Conservation (phyloP, 2,797 vertebrate genomes). For the Spea hammondii region DNA sequence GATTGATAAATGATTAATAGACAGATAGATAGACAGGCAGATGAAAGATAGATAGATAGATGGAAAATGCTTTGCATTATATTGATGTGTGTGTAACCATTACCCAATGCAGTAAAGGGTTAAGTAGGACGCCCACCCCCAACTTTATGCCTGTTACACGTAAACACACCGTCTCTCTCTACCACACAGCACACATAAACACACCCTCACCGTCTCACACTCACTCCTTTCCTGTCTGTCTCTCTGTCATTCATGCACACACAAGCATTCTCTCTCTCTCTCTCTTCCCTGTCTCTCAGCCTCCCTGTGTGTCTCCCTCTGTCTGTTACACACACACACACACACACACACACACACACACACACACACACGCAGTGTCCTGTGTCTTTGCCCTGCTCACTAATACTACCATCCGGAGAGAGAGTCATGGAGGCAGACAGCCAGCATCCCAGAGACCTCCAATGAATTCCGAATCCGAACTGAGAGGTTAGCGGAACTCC, state of each 20-base stretch:
- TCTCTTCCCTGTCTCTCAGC: not conserved
- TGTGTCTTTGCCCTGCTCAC: slow-evolving; percentile 16
- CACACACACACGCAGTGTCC: slow-evolving; percentile 41
- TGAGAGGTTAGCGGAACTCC: slow-evolving; percentile 20
- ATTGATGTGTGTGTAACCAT: not conserved
- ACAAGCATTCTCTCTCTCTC: not conserved
- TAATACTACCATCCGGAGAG: slow-evolving; percentile 24
- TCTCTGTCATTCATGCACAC: slow-evolving; percentile 4
- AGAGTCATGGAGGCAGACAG: slow-evolving; percentile 37
- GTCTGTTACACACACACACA: not conserved
- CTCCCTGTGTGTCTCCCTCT: not conserved
- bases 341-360: slow-evolving; percentile 4
- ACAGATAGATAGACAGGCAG: too few relatives aligned
- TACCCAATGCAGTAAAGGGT: not conserved
- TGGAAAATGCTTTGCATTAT: too few relatives aligned
- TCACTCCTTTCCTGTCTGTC: not conserved
- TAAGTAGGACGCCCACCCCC: not conserved
- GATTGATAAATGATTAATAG: too few relatives aligned
- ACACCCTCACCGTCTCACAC: not conserved
- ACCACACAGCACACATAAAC: not conserved
- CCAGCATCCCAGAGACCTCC: slow-evolving; percentile 11
- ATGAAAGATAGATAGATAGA: too few relatives aligned
- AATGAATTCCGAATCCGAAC: slow-evolving; percentile 7
- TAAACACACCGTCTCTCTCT: not conserved
- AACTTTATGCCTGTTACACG: not conserved